phyloP scores from a whole-genome alignment of 64 coral and sea anemone genomes.

The Stichodactyla helianthus region DNA sequence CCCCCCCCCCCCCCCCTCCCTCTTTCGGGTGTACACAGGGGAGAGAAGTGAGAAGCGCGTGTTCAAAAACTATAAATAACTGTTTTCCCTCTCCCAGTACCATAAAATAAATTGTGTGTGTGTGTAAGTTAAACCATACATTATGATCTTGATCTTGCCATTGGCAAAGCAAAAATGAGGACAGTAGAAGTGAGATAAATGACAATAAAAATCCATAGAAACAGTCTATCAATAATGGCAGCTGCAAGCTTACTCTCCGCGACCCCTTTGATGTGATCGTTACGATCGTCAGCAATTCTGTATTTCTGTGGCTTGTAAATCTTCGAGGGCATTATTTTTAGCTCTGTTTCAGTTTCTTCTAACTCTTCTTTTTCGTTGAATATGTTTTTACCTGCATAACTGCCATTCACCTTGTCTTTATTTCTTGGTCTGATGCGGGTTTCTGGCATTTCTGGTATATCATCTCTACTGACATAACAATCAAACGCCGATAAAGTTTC shows the following conservation, averaged over 20 bases:
- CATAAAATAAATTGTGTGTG: too few relatives aligned
- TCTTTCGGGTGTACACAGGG: too few relatives aligned
- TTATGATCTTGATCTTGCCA: not conserved
- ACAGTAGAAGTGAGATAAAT: slow-evolving; percentile 43
- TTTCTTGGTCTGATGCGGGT: not conserved
- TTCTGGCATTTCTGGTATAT: too few relatives aligned
- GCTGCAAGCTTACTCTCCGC: slow-evolving; percentile 64
- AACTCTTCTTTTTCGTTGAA: not conserved
- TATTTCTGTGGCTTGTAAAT: too few relatives aligned
- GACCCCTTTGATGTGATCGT: not conserved
- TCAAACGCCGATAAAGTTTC: not conserved
- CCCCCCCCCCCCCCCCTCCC: too few relatives aligned
- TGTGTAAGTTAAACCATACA: too few relatives aligned
- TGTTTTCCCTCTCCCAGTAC: too few relatives aligned
- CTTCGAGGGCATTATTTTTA: not conserved
- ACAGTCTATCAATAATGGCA: slow-evolving; percentile 71
- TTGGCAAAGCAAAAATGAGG: slow-evolving; percentile 34
- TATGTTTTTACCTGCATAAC: not conserved
- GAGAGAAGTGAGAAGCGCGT: too few relatives aligned
- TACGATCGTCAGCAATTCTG: not conserved
- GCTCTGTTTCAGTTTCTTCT: not conserved
- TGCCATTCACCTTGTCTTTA: not conserved
- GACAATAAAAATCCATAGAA: slow-evolving; percentile 52
- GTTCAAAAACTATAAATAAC: too few relatives aligned
- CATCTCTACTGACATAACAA: not conserved